Evolutionary conservation across 2,888 invertebrate species (phyloP).

Genomic region (Aleiodes leptofemur): DNA sequence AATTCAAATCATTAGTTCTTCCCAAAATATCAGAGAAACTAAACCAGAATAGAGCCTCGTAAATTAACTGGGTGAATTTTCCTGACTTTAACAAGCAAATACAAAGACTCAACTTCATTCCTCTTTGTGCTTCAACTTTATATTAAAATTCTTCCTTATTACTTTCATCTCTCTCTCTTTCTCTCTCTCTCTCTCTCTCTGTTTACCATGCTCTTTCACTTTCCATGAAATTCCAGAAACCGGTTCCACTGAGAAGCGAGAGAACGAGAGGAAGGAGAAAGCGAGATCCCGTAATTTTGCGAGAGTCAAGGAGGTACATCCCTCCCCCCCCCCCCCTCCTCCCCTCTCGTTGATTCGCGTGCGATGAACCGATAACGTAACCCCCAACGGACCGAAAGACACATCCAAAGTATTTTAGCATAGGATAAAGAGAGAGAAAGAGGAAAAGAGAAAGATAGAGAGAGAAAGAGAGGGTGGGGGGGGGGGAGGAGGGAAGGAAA

Average conservation of each 20-base stretch:
- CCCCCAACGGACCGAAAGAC: constrained; percentile 24
- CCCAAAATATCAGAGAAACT: too few species aligned
- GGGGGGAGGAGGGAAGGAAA: neutral
- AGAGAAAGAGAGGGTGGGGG: neutral
- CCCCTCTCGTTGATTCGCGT: constrained; percentile 6
- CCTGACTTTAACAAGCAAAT: neutral
- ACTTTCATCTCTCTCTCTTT: constrained; percentile 1
- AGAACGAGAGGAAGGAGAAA: neutral
- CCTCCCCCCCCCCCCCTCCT: too few species aligned
- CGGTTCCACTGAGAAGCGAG: constrained; percentile 18
- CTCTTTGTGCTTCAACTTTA: neutral
- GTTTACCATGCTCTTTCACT: constrained; percentile 11
- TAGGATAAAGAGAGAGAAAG: constrained; percentile 5
- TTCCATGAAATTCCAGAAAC: constrained; percentile 19
- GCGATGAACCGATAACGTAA: constrained; percentile 31
- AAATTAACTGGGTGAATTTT: too few species aligned
- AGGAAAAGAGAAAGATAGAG: too few species aligned
- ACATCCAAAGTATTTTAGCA: constrained; percentile 12
- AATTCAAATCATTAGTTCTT: too few species aligned
- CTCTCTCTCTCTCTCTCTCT: neutral
- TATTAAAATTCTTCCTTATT: constrained; percentile 5
- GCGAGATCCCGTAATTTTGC: constrained; percentile 12
- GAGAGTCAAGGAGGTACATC: neutral
- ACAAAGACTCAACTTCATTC: neutral
- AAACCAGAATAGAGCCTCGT: too few species aligned